Evolutionary conservation across 2,113 vertebrate genomes (phyloP).

Genomic region (Sardina pilchardus): DNA sequence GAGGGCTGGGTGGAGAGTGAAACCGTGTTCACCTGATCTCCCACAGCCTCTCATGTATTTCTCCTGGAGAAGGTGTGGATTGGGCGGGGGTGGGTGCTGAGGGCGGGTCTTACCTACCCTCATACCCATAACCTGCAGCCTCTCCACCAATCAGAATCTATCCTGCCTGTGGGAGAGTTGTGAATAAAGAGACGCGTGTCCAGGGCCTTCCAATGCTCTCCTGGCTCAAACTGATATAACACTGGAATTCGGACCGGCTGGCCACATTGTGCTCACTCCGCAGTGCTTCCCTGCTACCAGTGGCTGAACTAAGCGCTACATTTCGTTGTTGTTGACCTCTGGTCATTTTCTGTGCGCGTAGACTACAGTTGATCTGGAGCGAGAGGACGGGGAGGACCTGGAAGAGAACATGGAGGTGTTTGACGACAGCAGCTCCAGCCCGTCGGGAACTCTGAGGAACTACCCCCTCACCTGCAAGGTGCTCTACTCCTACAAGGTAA

Average conservation of each 20-base stretch:
- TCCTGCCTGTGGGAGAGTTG: background rate
- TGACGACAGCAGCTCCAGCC: conserved; percentile 96
- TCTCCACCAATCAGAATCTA: background rate
- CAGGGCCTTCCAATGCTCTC: background rate
- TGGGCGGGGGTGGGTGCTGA: background rate
- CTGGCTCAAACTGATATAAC: background rate
- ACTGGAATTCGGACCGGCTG: background rate
- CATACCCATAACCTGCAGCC: background rate
- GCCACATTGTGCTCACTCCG: background rate
- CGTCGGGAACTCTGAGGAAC: conserved; percentile 95
- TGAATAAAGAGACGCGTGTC: background rate
- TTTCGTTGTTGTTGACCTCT: background rate
- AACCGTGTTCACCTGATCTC: background rate
- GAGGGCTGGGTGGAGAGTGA: background rate
- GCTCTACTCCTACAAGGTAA: conserved; percentile 96
- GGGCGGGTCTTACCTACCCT: background rate
- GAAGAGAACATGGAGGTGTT: conserved; percentile 98
- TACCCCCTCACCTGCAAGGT: conserved; percentile 98
- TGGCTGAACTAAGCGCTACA: too few relatives aligned
- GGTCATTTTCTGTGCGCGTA: conserved; percentile 58
- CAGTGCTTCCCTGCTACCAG: too few relatives aligned
- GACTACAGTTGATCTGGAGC: conserved; percentile 86
- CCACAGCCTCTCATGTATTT: background rate
- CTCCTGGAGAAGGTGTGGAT: background rate
- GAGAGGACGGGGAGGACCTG: conserved; percentile 91